Evolutionary conservation across 2,797 vertebrate species (phyloP).

Genomic region (Micropoecilia bifurca): DNA sequence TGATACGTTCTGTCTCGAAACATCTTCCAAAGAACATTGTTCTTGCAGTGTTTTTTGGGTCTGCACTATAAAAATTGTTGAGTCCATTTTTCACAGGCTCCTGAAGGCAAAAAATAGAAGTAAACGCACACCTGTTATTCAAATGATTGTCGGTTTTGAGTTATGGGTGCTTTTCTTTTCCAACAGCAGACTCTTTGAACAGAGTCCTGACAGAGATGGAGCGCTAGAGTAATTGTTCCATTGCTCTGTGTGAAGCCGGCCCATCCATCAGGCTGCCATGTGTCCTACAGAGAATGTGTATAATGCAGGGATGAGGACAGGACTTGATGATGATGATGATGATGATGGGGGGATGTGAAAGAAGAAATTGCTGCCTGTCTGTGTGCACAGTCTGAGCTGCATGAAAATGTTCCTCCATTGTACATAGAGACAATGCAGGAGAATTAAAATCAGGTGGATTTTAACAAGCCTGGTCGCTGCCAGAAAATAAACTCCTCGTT

Average conservation of each 20-base stretch:
- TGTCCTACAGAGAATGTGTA: conserved; percentile 45
- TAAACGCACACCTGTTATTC: conserved; percentile 20
- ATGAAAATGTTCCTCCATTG: conserved; percentile 50
- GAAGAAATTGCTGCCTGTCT: not conserved
- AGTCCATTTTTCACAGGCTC: not conserved
- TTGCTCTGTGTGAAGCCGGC: conserved; percentile 68
- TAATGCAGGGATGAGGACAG: conserved; percentile 46
- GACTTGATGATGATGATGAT: conserved; percentile 17
- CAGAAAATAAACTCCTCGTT: not conserved
- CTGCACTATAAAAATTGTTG: not conserved
- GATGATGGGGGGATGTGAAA: conserved; percentile 10
- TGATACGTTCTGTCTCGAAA: not conserved
- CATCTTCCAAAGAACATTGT: not conserved
- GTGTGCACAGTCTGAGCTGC: not conserved
- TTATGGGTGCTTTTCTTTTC: conserved; percentile 53
- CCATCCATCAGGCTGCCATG: conserved; percentile 74
- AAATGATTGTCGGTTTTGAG: conserved; percentile 50
- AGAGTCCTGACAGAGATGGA: conserved; percentile 70
- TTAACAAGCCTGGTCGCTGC: not conserved
- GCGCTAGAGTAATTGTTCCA: conserved; percentile 72
- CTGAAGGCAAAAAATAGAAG: not conserved
- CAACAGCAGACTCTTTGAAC: conserved; percentile 52
- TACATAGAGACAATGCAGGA: conserved; percentile 9
- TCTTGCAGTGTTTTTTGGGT: not conserved
- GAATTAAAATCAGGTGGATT: not conserved